These are phyloP conservation scores for Tanypteryx hageni DNA, from an alignment of 2,888 invertebrate genomes.

Conservation along the genomic window DNA sequence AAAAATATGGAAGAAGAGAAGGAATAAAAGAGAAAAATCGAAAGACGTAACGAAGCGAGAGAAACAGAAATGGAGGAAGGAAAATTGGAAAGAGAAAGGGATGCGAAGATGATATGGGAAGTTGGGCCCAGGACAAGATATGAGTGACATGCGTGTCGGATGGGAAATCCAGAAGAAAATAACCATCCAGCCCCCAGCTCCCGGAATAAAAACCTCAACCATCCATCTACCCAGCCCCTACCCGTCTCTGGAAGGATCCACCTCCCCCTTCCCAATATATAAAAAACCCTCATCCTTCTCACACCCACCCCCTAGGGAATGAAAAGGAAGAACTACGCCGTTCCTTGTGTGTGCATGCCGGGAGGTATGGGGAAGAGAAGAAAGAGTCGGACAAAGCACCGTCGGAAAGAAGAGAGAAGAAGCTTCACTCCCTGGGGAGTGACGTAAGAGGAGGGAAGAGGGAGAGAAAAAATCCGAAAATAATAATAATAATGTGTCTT, in stretches of 20 bases:
- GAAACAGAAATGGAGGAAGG: not conserved
- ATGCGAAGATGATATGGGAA: conserved; percentile 14
- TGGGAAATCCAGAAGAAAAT: conserved; percentile 1
- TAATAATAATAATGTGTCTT: conserved; percentile 6
- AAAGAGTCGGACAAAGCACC: not conserved
- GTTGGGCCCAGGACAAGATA: not conserved
- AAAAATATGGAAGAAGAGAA: too few relatives aligned
- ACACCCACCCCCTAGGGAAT: not conserved
- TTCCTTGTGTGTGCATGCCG: not conserved
- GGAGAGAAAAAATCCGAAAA: not conserved
- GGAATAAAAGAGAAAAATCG: too few relatives aligned
- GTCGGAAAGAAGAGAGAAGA: not conserved
- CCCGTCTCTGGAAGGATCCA: not conserved
- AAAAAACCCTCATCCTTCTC: too few relatives aligned
- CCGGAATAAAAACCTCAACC: not conserved
- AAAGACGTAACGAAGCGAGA: not conserved
- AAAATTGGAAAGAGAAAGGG: not conserved
- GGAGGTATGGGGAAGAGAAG: not conserved
- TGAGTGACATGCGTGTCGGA: conserved; percentile 13
- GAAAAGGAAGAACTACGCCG: not conserved
- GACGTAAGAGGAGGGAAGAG: not conserved
- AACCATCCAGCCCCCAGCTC: conserved; percentile 4
- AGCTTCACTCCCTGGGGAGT: not conserved
- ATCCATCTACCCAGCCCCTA: not conserved
- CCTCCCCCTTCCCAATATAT: not conserved